These are phyloP conservation scores for Watsonalla cultraria DNA, from an alignment of 2,888 invertebrate genomes.

Conservation along the genomic window DNA sequence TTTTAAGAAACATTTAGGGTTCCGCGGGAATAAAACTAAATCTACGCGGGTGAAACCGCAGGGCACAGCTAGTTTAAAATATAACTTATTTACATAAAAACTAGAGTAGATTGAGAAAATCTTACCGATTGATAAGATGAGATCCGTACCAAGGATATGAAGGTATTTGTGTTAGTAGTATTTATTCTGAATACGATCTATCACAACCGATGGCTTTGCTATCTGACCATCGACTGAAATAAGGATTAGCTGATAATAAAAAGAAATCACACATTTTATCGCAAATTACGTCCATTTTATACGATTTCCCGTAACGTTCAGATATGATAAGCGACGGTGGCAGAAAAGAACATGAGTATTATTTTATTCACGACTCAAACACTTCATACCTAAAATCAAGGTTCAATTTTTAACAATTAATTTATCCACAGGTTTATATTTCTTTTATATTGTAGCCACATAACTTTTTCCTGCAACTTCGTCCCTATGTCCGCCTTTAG, in stretches of 20 bases:
- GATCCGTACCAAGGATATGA: conserved; percentile 21
- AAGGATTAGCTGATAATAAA: conserved; percentile 63
- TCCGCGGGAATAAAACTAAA: too few relatives aligned
- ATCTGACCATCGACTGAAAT: conserved; percentile 71
- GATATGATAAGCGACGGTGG: conserved; percentile 53
- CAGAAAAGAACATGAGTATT: conserved; percentile 32
- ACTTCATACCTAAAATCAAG: too few relatives aligned
- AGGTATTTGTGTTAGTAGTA: conserved; percentile 8
- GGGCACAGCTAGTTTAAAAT: too few relatives aligned
- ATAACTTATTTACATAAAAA: neutral
- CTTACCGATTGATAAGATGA: conserved; percentile 42
- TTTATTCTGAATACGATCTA: conserved; percentile 21
- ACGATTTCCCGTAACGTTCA: conserved; percentile 55
- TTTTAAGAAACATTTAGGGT: too few relatives aligned
- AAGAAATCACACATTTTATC: conserved; percentile 66
- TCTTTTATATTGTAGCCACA: too few relatives aligned
- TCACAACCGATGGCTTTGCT: conserved; percentile 60
- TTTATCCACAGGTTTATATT: too few relatives aligned
- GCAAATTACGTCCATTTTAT: conserved; percentile 62
- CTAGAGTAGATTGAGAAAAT: conserved; percentile 11
- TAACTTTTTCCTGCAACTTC: too few relatives aligned
- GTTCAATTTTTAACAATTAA: conserved; percentile 14
- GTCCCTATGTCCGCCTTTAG: too few relatives aligned
- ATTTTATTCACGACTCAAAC: conserved; percentile 25
- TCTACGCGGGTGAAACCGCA: too few relatives aligned